A percentile compares a stretch with the other conserved stretches of the same genome.
Evolutionary conservation across 2,797 vertebrate species (phyloP).

Genomic region (Dermochelys coriacea): DNA sequence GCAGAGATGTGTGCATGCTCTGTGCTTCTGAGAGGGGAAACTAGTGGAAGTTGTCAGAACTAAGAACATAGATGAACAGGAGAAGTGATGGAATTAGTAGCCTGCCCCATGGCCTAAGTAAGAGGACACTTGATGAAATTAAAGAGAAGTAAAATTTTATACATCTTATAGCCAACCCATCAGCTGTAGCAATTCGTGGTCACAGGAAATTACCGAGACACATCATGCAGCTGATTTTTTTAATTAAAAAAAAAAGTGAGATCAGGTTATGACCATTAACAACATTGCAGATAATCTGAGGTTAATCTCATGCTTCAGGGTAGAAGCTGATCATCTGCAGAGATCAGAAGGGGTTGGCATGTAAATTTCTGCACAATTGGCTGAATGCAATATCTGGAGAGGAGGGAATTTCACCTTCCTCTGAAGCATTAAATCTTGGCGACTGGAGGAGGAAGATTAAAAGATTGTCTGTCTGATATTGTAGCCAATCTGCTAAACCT

Average conservation of each 20-base stretch:
- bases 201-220: neutral
- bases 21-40: neutral
- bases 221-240: constrained; percentile 9
- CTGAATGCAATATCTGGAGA: neutral
- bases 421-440: neutral
- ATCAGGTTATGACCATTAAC: neutral
- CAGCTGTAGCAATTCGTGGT: neutral
- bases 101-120: neutral
- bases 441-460: neutral
- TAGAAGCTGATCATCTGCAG: constrained; percentile 7
- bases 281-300: constrained; percentile 2
- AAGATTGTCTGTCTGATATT: no score
- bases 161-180: neutral
- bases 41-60: neutral
- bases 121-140: neutral
- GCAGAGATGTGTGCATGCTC: neutral
- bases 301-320: constrained; percentile 4
- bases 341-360: neutral
- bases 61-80: neutral
- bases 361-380: neutral
- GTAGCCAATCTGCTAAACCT: neutral
- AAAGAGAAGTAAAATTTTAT: neutral
- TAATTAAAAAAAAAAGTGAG: neutral
- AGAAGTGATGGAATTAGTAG: neutral
- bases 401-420: neutral